These are phyloP conservation scores for Chondrilla cf. caribensis DNA, from an alignment of 37 sponge, comb jelly and placozoan species.

Conservation along the genomic window DNA sequence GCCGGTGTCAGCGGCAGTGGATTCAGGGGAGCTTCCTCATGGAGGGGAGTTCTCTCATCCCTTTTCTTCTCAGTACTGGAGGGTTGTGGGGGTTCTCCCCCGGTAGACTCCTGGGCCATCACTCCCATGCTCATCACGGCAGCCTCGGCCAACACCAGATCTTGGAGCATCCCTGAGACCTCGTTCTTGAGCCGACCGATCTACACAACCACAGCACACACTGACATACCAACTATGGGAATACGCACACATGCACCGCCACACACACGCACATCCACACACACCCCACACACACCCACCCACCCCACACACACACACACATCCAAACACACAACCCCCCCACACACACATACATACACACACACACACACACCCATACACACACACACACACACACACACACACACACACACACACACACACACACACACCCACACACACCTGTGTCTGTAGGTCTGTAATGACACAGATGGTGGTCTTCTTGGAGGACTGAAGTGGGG, in stretches of 20 bases:
- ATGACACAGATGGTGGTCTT: no score
- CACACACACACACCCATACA: no score
- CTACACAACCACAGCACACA: not conserved
- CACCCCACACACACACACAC: not conserved
- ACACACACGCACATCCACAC: not conserved
- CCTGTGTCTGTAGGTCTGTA: not conserved
- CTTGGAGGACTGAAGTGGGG: no score
- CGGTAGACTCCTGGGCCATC: not conserved
- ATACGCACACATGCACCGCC: no score
- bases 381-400: not conserved
- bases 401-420: slow-evolving; percentile 18
- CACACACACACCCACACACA: not conserved
- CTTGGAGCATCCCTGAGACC: slow-evolving; percentile 1
- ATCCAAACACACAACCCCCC: not conserved
- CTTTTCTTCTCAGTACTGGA: no score
- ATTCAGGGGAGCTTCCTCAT: no score
- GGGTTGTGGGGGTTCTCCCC: not conserved
- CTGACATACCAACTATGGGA: not conserved
- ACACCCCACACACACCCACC: not conserved
- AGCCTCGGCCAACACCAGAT: slow-evolving; percentile 12
- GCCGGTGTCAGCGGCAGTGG: no score
- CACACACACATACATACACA: not conserved
- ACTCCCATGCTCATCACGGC: slow-evolving; percentile 3
- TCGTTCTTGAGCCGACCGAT: not conserved
- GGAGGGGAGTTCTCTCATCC: no score